Evolutionary conservation across 2,113 vertebrate genomes (phyloP), one percentile per base, ranked within the genome.

Genomic region (Colius striatus): DNA sequence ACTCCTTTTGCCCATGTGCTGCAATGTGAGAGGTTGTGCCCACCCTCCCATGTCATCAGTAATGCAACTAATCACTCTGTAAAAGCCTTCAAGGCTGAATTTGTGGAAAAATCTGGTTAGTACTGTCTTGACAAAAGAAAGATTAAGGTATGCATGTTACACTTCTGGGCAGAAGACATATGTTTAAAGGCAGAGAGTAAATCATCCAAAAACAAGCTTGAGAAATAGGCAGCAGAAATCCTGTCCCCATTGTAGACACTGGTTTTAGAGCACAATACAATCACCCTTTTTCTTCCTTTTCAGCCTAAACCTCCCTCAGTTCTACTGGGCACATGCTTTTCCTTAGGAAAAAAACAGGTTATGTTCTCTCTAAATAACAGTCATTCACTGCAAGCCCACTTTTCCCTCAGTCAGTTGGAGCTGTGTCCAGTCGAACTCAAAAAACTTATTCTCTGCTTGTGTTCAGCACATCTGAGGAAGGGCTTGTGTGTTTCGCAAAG

Each of bases 381-480:
- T 9, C 41, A 45, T 9, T 34, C 50, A 5, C n/a, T 1, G 4
- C 30, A 50, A 77, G 30, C 14, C 58, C 30, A 55, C 48, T 34
- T 71, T 17, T 65, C 9, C 47, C 62, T 57, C 54, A 16, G 6
- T 5, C 18, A 54, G 34, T 1, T 48, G 38, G 13, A 75, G 71
- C 54, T 26, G 17, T 0, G 4, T 15, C 38, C 1, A 1, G 23
- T 38, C 74, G 73, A 72, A 60, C 54, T 22, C 70, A 25, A 53
- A 92, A 61, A 34, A 41, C 13, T 5, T 26, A 34, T 23, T 66
- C 16, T 14, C 27, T 0, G 0, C 36, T 66, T 32, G 30, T 11
- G 55, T n/a, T 86, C 16, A 47, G 36, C 2, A 2, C 22, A 51
- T 26, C 34, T 41, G 22, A 70, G 18, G 54, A 70, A 92, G 41